phyloP scores from a whole-genome alignment of 1,140 invertebrate genomes.

The Schlechtendalia chinensis region DNA sequence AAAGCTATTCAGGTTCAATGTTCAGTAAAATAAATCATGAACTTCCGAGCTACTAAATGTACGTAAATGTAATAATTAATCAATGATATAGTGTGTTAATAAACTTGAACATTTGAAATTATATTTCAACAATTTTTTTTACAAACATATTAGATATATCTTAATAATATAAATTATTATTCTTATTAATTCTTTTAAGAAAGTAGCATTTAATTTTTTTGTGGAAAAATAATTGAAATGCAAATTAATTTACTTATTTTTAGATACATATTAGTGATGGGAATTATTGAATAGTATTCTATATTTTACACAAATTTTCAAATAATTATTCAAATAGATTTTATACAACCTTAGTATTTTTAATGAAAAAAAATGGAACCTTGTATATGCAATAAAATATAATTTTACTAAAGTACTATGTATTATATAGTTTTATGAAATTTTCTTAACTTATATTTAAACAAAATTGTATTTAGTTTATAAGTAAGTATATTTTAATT shows the following conservation, averaged over 20 bases:
- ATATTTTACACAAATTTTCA: too few relatives aligned
- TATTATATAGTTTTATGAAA: too few relatives aligned
- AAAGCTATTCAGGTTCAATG: slow-evolving; percentile 39
- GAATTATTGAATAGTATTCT: too few relatives aligned
- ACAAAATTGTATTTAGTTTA: too few relatives aligned
- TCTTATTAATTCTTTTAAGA: not conserved
- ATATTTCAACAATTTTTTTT: not conserved
- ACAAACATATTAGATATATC: not conserved
- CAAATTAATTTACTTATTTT: not conserved
- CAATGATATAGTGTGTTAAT: not conserved
- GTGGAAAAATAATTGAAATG: not conserved
- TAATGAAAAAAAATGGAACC: too few relatives aligned
- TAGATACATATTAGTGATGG: not conserved
- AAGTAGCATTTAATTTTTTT: not conserved
- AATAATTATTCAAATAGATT: too few relatives aligned
- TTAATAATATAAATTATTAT: too few relatives aligned
- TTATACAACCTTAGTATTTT: too few relatives aligned
- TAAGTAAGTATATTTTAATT: too few relatives aligned
- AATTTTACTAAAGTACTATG: too few relatives aligned
- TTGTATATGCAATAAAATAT: too few relatives aligned
- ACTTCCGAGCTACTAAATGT: slow-evolving; percentile 36
- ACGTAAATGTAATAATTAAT: not conserved
- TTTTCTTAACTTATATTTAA: too few relatives aligned
- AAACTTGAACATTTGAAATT: not conserved
- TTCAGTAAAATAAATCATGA: slow-evolving; percentile 36